Conservation (phyloP, 2,113 vertebrate genomes). For the Eleginops maclovinus region DNA sequence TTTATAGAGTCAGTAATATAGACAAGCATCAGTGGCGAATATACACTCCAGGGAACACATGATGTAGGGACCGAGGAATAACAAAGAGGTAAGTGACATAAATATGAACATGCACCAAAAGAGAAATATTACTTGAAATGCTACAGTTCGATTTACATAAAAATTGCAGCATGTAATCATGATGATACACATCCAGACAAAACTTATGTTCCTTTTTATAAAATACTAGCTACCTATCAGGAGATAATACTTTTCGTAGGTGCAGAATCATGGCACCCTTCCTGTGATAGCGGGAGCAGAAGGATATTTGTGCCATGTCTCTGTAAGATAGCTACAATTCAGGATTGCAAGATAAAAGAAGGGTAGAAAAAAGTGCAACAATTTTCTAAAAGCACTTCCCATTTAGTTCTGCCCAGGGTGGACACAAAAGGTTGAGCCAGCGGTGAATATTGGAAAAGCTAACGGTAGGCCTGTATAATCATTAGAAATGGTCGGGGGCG, state of each 20-base stretch:
- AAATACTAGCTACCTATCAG: conserved; percentile 38
- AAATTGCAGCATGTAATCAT: conserved; percentile 38
- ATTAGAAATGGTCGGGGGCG: conserved; percentile 45
- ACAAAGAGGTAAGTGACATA: conserved; percentile 45
- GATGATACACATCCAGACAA: conserved; percentile 15
- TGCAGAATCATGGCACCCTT: conserved; percentile 39
- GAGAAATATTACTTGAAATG: conserved; percentile 39
- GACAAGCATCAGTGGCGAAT: conserved; percentile 19
- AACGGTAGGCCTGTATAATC: conserved; percentile 55
- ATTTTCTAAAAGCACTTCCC: conserved; percentile 47
- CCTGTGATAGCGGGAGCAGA: conserved; percentile 29
- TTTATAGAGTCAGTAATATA: conserved; percentile 37
- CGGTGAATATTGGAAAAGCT: conserved; percentile 61
- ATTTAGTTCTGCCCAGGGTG: conserved; percentile 46
- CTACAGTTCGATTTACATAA: conserved; percentile 41
- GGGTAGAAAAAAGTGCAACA: conserved; percentile 25
- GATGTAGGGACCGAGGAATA: conserved; percentile 35
- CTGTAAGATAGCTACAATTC: conserved; percentile 50
- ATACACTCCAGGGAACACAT: conserved; percentile 21
- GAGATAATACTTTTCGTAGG: conserved; percentile 19
- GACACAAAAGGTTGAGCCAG: conserved; percentile 64
- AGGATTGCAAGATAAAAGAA: conserved; percentile 16
- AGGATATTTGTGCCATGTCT: conserved; percentile 46
- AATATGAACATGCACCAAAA: conserved; percentile 41
- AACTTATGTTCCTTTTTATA: conserved; percentile 27